These are phyloP conservation scores for Hycleus phaleratus DNA, from an alignment of 1,140 invertebrate genomes.

Conservation along the genomic window DNA sequence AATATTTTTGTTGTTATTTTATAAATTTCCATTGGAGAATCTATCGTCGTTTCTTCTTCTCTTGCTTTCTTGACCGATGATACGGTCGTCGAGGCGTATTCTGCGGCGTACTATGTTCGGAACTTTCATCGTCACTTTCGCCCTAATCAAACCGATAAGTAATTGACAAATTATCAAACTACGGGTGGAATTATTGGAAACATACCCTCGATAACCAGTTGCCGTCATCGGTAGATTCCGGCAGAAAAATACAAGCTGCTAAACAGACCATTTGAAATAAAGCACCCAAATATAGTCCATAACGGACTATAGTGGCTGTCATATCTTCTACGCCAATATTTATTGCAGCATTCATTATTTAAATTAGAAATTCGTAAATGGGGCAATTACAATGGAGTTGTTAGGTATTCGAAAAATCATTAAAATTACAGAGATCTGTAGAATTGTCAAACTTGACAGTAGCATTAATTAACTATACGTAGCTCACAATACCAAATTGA, in stretches of 20 bases:
- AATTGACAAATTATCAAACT: not conserved
- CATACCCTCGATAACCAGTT: conserved; percentile 33
- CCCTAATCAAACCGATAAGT: conserved; percentile 28
- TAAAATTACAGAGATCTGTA: not conserved
- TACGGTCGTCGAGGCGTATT: conserved; percentile 46
- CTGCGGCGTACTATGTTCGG: conserved; percentile 53
- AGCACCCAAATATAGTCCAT: conserved; percentile 60
- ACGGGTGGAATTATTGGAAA: not conserved
- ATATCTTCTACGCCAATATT: conserved; percentile 47
- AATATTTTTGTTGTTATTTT: too few relatives aligned
- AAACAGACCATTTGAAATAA: conserved; percentile 61
- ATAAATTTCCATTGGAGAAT: too few relatives aligned
- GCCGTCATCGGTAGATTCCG: conserved; percentile 38
- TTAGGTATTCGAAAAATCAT: not conserved
- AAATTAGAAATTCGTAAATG: not conserved
- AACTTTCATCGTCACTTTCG: conserved; percentile 47
- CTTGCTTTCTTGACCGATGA: conserved; percentile 44
- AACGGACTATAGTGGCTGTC: conserved; percentile 56
- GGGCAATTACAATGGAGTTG: not conserved
- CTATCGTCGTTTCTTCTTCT: conserved; percentile 48
- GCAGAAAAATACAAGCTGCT: conserved; percentile 56
- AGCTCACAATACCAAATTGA: too few relatives aligned
- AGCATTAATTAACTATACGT: too few relatives aligned
- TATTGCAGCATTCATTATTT: conserved; percentile 34
- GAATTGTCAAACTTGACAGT: too few relatives aligned